Conservation (phyloP, 1,140 invertebrate genomes). For the Lanistes nyassanus region DNA sequence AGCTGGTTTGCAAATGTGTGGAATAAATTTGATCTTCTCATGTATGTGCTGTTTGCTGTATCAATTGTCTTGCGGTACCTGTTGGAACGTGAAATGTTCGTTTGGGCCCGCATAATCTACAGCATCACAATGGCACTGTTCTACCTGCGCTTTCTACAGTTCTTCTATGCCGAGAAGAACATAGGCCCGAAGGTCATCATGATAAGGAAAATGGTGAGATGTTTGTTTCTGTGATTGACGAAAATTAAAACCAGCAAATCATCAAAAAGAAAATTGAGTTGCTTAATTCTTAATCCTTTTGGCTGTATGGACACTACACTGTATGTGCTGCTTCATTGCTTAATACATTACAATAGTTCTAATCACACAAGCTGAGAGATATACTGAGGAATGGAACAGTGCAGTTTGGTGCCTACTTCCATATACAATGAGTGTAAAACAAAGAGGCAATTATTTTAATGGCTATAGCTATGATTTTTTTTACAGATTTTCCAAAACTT, state of each 20-base stretch:
- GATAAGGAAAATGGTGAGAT: slow-evolving; percentile 63
- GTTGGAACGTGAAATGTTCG: slow-evolving; percentile 37
- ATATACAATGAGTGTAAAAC: no score
- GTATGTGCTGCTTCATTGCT: background rate
- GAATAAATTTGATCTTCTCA: slow-evolving; percentile 61
- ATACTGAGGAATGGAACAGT: no score
- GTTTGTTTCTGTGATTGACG: background rate
- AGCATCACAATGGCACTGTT: slow-evolving; percentile 55
- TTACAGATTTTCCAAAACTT: no score
- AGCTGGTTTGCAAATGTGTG: slow-evolving; percentile 57
- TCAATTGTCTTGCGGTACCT: slow-evolving; percentile 55
- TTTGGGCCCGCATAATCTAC: slow-evolving; percentile 51
- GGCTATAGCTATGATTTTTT: no score
- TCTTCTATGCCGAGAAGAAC: slow-evolving; percentile 59
- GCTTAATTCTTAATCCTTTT: background rate
- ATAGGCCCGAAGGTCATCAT: slow-evolving; percentile 67
- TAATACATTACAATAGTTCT: background rate
- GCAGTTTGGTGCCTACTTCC: no score
- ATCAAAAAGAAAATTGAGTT: background rate
- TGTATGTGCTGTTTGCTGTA: slow-evolving; percentile 55
- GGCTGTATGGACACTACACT: background rate
- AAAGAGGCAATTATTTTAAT: no score
- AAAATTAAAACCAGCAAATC: background rate
- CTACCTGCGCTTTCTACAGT: slow-evolving; percentile 61
- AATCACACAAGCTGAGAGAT: no score